These are phyloP conservation scores for Pungitius pungitius DNA, from an alignment of 2,113 vertebrate genomes.

Conservation along the genomic window DNA sequence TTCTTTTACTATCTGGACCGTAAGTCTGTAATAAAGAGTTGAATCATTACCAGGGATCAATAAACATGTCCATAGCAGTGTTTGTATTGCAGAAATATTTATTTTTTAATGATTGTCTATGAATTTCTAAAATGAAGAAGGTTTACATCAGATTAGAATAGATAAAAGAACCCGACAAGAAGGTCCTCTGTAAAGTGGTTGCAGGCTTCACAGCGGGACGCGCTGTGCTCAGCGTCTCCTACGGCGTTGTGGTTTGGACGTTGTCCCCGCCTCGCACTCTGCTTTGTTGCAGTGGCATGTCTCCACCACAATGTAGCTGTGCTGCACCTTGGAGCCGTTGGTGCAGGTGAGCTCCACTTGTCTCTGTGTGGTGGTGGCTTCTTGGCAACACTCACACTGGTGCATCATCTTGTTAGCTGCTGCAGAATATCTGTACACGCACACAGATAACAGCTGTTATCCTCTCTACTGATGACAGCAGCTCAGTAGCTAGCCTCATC, in stretches of 20 bases:
- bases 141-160: background rate
- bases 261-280: background rate
- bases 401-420: conserved; percentile 78
- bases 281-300: conserved; percentile 75
- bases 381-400: conserved; percentile 86
- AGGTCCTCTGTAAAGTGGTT: background rate
- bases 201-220: background rate
- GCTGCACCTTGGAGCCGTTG: conserved; percentile 68
- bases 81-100: conserved; percentile 46
- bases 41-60: background rate
- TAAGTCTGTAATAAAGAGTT: too few species aligned
- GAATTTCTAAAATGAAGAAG: conserved; percentile 12
- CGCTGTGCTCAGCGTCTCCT: conserved; percentile 41
- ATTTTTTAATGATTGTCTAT: conserved; percentile 43
- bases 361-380: conserved; percentile 68
- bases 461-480: background rate
- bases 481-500: background rate
- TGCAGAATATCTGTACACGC: conserved; percentile 83
- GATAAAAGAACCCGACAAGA: conserved; percentile 1
- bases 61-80: background rate
- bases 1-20: too few species aligned
- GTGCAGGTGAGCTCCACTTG: conserved; percentile 80
- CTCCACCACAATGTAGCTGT: conserved; percentile 78
- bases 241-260: background rate
- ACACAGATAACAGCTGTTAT: conserved; percentile 1